A percentile compares a stretch with the other conserved stretches of the same genome.
These are phyloP conservation scores for Nanorana parkeri DNA, from an alignment of 2,113 vertebrate genomes.

Conservation along the genomic window DNA sequence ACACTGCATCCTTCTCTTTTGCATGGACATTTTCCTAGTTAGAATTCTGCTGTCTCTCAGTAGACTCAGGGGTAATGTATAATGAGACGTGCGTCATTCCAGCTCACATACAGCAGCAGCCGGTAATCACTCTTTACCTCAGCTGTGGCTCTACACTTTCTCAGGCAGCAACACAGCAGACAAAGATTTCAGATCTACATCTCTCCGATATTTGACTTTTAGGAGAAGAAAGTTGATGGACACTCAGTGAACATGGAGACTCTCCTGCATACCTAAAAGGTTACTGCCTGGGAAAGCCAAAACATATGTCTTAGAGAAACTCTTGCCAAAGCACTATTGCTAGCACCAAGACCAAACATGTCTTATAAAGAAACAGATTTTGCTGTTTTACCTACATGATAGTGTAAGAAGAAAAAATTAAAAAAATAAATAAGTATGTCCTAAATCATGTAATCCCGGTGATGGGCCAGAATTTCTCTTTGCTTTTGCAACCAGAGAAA, in stretches of 20 bases:
- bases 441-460: too few species aligned
- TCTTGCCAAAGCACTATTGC: too few species aligned
- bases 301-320: too few species aligned
- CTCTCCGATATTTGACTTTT: not conserved
- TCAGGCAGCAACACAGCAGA: not conserved
- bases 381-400: too few species aligned
- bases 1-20: not conserved
- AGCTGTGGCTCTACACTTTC: too few species aligned
- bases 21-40: not conserved
- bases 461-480: too few species aligned
- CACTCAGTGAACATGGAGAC: not conserved
- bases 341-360: too few species aligned
- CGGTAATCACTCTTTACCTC: not conserved
- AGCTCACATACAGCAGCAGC: not conserved
- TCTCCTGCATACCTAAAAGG: not conserved
- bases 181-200: not conserved
- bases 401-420: too few species aligned
- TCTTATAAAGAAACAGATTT: too few species aligned
- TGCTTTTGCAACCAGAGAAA: too few species aligned
- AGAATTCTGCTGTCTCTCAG: not conserved
- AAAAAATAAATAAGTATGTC: too few species aligned
- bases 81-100: slow-evolving; percentile 16
- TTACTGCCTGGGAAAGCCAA: not conserved
- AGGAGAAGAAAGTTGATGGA: not conserved
- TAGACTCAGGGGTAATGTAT: not conserved